Base-by-base conservation (phyloP, 1,140 invertebrate genomes). In the Drosophila melanica region DNA sequence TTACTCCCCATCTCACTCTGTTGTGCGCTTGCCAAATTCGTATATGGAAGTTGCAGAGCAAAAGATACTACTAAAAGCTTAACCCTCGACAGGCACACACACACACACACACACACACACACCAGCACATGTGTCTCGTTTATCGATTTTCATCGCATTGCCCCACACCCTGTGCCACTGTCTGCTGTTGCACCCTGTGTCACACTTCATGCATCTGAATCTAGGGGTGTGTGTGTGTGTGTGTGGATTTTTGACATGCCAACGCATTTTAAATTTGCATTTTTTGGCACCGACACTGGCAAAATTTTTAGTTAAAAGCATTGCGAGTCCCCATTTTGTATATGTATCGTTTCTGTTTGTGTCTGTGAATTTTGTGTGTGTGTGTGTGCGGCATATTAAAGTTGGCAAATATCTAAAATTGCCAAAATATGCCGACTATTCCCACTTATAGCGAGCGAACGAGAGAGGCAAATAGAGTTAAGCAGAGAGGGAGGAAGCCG, bases 251-350 rank as follows among this genome's bases (percentile, higher is more conserved):
- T 85, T 85, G 81, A 85, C 81, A 85, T 85, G 81, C 81, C 81
- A 85, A 85, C 81, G 81, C 81, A 85, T 85, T 85, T 85, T 85
- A 85, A 85, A 85, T 85, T 85, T 85, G 81, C 81, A 85, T 85
- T 85, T 85, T 85, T 85, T 85, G 77, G 81, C 81, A 85, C 77
- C 81, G 63, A 77, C 72, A 60, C 81, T 80, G 74, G 53, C 68
- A 57, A 71, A 80, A 79, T 66, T 85, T 80, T 66, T 57, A 80
- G 77, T 77, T 77, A 85, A 85, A 85, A 84, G 81, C 80, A 78
- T 75, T 76, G 79, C 33, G 48, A 39, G 30, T 54, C n/a, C 37
- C 27, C 51, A 63, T 51, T 37, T 51, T 54, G 62, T 14, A 41
- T 18, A 62, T 35, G 30, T 27, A 44, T 42, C 14, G 27, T 23